Evolutionary conservation across 1,140 invertebrate genomes (phyloP).

Genomic region (Copidosoma floridanum): DNA sequence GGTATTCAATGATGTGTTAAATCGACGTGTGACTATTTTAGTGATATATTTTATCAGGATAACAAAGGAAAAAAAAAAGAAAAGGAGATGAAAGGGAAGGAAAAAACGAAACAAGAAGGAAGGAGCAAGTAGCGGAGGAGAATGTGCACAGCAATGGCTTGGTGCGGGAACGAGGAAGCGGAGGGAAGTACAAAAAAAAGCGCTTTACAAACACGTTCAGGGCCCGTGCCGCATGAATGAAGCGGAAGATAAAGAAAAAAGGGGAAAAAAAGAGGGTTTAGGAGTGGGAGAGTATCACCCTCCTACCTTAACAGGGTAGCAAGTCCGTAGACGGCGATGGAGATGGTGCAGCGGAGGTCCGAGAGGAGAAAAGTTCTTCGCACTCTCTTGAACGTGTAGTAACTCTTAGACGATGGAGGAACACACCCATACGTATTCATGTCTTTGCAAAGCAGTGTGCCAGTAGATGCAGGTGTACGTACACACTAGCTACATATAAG

Average conservation of each 20-base stretch:
- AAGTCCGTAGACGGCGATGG: too few relatives aligned
- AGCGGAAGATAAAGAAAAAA: too few relatives aligned
- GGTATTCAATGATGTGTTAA: too few relatives aligned
- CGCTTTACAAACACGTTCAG: slow-evolving; percentile 21
- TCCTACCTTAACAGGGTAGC: neutral
- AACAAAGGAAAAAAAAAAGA: too few relatives aligned
- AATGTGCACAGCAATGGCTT: neutral
- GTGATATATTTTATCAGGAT: too few relatives aligned
- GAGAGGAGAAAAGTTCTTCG: slow-evolving; percentile 5
- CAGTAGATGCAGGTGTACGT: neutral
- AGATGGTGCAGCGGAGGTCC: too few relatives aligned
- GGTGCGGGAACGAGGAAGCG: neutral
- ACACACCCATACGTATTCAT: too few relatives aligned
- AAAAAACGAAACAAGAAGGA: neutral
- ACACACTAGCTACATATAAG: too few relatives aligned
- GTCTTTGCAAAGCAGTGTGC: too few relatives aligned
- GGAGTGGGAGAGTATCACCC: neutral
- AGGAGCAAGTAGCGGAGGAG: neutral
- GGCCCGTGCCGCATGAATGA: neutral
- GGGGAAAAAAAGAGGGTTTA: neutral
- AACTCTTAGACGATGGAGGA: slow-evolving; percentile 24
- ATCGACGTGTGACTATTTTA: too few relatives aligned
- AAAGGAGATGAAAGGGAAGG: too few relatives aligned
- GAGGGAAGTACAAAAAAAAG: slow-evolving; percentile 3
- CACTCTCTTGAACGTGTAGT: slow-evolving; percentile 26